Percentiles rank a stretch among this genome's conserved stretches.
These are phyloP conservation scores for Hemistola chrysoprasaria DNA, from an alignment of 2,888 invertebrate genomes.

Conservation along the genomic window DNA sequence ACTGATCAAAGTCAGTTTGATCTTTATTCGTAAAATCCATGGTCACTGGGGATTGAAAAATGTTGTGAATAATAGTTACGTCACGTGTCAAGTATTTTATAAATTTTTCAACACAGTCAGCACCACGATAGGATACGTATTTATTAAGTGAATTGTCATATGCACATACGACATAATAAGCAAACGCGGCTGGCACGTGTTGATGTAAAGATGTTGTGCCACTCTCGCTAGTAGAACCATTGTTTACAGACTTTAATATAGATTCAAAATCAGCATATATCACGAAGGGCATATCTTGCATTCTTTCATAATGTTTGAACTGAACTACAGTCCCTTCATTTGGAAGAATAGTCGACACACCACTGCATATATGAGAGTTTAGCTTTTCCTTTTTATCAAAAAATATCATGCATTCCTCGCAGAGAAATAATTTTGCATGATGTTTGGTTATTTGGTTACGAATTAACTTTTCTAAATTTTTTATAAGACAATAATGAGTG, in stretches of 20 bases:
- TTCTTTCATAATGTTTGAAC: slow-evolving; percentile 1
- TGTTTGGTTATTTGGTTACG: slow-evolving; percentile 3
- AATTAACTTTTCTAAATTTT: neutral
- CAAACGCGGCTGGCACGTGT: slow-evolving; percentile 1
- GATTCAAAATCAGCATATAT: slow-evolving; percentile 5
- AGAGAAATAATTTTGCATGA: slow-evolving; percentile 2
- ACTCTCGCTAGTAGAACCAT: neutral
- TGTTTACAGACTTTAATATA: neutral
- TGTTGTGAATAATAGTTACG: too few relatives aligned
- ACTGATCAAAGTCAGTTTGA: neutral
- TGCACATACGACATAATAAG: neutral
- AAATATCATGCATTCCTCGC: slow-evolving; percentile 5
- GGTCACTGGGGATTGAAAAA: neutral
- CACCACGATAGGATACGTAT: neutral
- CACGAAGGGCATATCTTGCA: neutral
- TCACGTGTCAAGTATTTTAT: too few relatives aligned
- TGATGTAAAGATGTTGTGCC: neutral
- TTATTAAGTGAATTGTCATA: neutral
- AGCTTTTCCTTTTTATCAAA: neutral
- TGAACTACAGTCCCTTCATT: slow-evolving; percentile 2
- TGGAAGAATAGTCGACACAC: slow-evolving; percentile 2
- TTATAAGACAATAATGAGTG: slow-evolving; percentile 4
- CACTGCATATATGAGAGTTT: neutral
- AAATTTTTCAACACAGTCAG: neutral
- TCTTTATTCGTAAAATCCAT: slow-evolving; percentile 1